Percentiles rank a stretch among this genome's conserved stretches.
Evolutionary conservation across 1,140 invertebrate species (phyloP).

Genomic region (Melipona quadrifasciata): DNA sequence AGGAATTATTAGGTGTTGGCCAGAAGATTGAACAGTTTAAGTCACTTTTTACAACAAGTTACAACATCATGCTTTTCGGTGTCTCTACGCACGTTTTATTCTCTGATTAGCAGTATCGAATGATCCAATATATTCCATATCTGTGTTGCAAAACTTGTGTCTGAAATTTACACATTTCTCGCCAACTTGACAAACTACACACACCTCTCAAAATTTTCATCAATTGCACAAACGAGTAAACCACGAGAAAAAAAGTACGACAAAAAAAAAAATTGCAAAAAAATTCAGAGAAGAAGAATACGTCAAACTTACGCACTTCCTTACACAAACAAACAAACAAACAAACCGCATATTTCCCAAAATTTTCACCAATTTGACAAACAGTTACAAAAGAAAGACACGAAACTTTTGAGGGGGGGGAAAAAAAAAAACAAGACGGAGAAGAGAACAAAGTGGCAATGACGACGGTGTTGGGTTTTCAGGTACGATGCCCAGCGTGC

Average conservation of each 20-base stretch:
- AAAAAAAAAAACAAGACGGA: background rate
- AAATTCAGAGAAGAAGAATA: no score
- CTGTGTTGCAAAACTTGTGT: background rate
- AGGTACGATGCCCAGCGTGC: conserved; percentile 79
- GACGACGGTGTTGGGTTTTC: conserved; percentile 76
- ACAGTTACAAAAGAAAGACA: background rate
- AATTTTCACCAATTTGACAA: no score
- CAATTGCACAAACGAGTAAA: background rate
- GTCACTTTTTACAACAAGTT: background rate
- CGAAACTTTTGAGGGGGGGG: no score
- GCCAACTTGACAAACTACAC: background rate
- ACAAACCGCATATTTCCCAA: no score
- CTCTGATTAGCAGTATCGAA: background rate
- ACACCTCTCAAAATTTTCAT: no score
- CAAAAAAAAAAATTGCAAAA: no score
- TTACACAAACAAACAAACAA: no score
- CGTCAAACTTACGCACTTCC: no score
- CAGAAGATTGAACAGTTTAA: background rate
- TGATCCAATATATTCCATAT: background rate
- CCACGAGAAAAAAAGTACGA: background rate
- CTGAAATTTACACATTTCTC: background rate
- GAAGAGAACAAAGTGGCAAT: conserved; percentile 50
- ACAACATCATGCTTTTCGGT: background rate
- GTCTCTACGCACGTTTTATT: background rate
- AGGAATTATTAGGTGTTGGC: no score